phyloP scores from a whole-genome alignment of 1,140 invertebrate genomes.

The Nephotettix cincticeps region DNA sequence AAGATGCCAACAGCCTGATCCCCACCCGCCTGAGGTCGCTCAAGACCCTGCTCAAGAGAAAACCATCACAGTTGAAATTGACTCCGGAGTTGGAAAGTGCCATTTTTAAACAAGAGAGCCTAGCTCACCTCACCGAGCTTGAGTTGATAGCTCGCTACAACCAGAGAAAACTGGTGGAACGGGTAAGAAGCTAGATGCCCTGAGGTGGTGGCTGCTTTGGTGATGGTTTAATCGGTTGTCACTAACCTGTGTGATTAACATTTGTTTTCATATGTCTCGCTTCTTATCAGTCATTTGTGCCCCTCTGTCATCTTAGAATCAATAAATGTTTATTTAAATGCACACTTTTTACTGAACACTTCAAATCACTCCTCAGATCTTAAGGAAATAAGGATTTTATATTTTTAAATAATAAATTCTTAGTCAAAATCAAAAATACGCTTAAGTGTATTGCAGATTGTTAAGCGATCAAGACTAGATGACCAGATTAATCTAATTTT shows the following conservation, averaged over 20 bases:
- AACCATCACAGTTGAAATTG: conserved; percentile 18
- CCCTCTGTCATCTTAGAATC: background rate
- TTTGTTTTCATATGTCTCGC: background rate
- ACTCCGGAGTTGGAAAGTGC: conserved; percentile 49
- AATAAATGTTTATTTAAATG: background rate
- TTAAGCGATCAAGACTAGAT: too few species aligned
- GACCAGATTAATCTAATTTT: too few species aligned
- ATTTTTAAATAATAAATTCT: too few species aligned
- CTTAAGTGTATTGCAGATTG: too few species aligned
- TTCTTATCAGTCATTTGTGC: too few species aligned
- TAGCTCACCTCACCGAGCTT: conserved; percentile 49
- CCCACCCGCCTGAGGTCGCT: background rate
- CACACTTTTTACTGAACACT: background rate
- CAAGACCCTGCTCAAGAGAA: conserved; percentile 17
- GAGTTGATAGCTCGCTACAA: conserved; percentile 50
- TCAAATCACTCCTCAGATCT: background rate
- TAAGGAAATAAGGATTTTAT: too few species aligned
- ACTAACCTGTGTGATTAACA: background rate
- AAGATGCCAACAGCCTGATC: conserved; percentile 4
- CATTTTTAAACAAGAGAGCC: conserved; percentile 52
- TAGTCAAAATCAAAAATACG: too few species aligned
- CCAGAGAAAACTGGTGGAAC: conserved; percentile 48
- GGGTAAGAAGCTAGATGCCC: conserved; percentile 47
- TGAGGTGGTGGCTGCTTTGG: background rate
- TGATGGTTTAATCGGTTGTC: background rate